Evolutionary conservation across 2,888 invertebrate species (phyloP).

Genomic region (Eretmocerus hayati): DNA sequence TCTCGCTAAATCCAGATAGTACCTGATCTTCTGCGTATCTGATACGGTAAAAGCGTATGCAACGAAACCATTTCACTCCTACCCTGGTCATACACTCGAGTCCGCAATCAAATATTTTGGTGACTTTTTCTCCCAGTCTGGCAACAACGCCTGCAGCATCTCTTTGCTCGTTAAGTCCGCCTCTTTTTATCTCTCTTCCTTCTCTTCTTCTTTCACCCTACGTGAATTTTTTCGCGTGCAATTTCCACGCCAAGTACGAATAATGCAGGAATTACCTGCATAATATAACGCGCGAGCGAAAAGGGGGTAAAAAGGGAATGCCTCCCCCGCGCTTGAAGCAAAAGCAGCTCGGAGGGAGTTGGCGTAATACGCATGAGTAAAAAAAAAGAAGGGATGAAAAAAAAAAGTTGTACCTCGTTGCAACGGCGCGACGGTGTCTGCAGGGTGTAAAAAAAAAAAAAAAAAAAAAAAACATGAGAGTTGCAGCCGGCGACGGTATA

Average conservation of each 20-base stretch:
- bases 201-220: not conserved
- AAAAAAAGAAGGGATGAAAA: too few relatives aligned
- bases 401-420: too few relatives aligned
- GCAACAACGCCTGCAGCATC: too few relatives aligned
- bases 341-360: conserved; percentile 2
- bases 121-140: too few relatives aligned
- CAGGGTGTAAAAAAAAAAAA: not conserved
- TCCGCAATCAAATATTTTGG: too few relatives aligned
- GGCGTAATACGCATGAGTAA: too few relatives aligned
- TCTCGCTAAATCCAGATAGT: too few relatives aligned
- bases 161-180: not conserved
- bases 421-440: not conserved
- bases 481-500: not conserved
- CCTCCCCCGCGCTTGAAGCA: not conserved
- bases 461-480: not conserved
- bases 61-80: too few relatives aligned
- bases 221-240: not conserved
- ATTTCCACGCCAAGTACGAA: conserved; percentile 17
- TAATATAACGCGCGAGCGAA: conserved; percentile 17
- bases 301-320: not conserved
- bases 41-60: too few relatives aligned
- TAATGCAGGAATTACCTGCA: conserved; percentile 24
- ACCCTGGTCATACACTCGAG: too few relatives aligned
- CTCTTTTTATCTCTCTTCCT: not conserved
- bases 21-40: too few relatives aligned